phyloP scores from a whole-genome alignment of 1,140 invertebrate genomes.

The Homarus americanus region DNA sequence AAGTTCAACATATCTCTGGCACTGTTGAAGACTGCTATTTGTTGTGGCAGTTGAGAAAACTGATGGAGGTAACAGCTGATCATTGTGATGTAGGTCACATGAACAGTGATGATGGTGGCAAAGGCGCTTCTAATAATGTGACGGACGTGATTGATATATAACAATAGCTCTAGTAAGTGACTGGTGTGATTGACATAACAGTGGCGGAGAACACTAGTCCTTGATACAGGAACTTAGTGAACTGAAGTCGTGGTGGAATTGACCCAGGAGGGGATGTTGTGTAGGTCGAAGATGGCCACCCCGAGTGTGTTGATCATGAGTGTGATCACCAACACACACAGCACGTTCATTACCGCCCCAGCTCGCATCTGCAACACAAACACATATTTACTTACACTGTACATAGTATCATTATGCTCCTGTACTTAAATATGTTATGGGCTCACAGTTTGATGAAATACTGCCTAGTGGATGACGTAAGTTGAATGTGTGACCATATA shows the following conservation, averaged over 20 bases:
- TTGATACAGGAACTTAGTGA: not conserved
- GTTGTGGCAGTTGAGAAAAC: not conserved
- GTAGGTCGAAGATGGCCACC: slow-evolving; percentile 50
- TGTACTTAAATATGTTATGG: not conserved
- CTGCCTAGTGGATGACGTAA: too few species aligned
- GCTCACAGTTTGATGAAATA: not conserved
- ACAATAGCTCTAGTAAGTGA: not conserved
- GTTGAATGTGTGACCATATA: too few species aligned
- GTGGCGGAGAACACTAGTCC: too few species aligned
- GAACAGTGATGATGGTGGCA: not conserved
- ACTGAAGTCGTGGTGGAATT: not conserved
- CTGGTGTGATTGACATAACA: too few species aligned
- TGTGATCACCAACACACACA: slow-evolving; percentile 20
- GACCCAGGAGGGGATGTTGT: slow-evolving; percentile 52
- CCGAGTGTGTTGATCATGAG: slow-evolving; percentile 60
- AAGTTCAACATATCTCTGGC: not conserved
- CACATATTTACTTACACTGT: not conserved
- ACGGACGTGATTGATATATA: not conserved
- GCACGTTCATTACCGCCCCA: slow-evolving; percentile 38
- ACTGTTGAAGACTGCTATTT: not conserved
- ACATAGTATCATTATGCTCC: not conserved
- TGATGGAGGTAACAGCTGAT: not conserved
- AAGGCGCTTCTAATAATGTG: not conserved
- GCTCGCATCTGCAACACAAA: slow-evolving; percentile 77
- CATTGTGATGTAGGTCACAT: too few species aligned